phyloP scores from a whole-genome alignment of 1,140 invertebrate species.

The Drosophila elegans region DNA sequence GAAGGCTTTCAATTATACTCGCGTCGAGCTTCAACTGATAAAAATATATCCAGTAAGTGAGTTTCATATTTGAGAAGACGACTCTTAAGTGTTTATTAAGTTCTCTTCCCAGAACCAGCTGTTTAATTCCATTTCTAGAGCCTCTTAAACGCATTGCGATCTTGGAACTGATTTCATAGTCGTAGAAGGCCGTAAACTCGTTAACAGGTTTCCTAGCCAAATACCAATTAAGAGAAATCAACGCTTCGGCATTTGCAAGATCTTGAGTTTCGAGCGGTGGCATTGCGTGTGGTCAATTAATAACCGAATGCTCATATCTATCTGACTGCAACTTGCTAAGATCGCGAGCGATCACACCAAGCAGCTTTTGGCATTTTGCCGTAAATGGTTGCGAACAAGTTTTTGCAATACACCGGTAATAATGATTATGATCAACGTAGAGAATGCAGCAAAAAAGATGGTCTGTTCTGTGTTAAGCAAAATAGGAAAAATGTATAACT shows the following conservation, averaged over 20 bases:
- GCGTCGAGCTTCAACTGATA: background rate
- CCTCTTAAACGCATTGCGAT: background rate
- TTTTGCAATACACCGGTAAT: background rate
- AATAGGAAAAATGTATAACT: background rate
- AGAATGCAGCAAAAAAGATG: background rate
- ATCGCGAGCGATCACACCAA: conserved; percentile 3
- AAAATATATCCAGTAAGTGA: too few species aligned
- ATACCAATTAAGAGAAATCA: conserved; percentile 44
- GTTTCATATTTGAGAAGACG: too few species aligned
- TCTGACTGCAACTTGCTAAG: conserved; percentile 8
- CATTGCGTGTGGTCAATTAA: conserved; percentile 39
- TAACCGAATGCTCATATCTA: conserved; percentile 19
- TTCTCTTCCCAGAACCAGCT: too few species aligned
- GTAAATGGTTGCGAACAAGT: conserved; percentile 33
- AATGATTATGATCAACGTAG: background rate
- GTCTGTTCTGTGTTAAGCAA: background rate
- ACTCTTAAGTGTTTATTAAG: too few species aligned
- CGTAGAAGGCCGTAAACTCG: conserved; percentile 20
- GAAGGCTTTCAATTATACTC: background rate
- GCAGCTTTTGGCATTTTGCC: conserved; percentile 33
- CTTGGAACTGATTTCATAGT: conserved; percentile 12
- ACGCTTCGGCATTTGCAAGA: conserved; percentile 26
- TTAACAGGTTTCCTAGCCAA: conserved; percentile 23
- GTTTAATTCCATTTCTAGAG: background rate
- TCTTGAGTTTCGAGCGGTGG: conserved; percentile 4